Base-by-base conservation (phyloP, 2,888 invertebrate genomes). In the Ferrisia virgata region DNA sequence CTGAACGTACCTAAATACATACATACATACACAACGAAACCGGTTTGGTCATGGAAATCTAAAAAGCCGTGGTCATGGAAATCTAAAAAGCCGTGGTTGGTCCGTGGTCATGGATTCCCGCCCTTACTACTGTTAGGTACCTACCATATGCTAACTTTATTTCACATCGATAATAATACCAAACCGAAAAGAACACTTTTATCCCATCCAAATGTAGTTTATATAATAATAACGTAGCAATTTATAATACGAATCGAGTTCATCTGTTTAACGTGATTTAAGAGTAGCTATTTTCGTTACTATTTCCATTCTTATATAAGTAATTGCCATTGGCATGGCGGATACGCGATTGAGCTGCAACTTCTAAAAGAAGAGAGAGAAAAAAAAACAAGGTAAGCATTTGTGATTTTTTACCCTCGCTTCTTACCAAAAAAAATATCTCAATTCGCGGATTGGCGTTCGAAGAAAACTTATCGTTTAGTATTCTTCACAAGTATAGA, bases 401-500 rank as follows among this genome's bases (percentile, higher is more conserved):
- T 64, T 28, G 28, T 28, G 15, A 28, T 64, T 64, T 64, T 28
- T 28, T 64, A 1, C 22, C n/a, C n/a, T n/a, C n/a, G n/a, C n/a
- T 6, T 22, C 22, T 22, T 9, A n/a, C 3, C 4, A 64, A 64
- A 64, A 64, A 64, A 64, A 40, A 6, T 53, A 53, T 53, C 53
- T 22, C 22, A 28, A 64, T 64, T 8, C 58, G 58, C 72, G 72
- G 11, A 2, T 13, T 33, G 15, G 15, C 6, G 69, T 31, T 76
- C 22, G 36, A 36, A 18, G 28, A 76, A 36, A 76, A 76, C 33
- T 76, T 76, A 76, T 18, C 9, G 18, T 76, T 76, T 76, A 36
- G 72, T 76, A 76, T 76, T 76, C 72, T 36, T 36, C 36, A 36
- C 72, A 2, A 76, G 72, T 76, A 76, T n/a, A n/a, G 22, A 76